phyloP scores from a whole-genome alignment of 1,140 invertebrate genomes.

The Heliconius hewitsoni region DNA sequence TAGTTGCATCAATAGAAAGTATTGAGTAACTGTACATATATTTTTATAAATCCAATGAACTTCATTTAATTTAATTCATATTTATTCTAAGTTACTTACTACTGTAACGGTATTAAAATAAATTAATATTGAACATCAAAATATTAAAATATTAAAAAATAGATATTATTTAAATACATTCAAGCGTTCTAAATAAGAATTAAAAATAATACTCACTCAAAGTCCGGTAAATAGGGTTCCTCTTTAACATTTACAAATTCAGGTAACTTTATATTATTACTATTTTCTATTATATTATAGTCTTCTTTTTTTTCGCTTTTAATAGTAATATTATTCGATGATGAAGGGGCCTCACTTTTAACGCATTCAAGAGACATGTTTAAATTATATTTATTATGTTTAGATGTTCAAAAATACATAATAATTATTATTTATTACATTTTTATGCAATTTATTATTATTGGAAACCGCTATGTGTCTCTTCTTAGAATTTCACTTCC shows the following conservation, averaged over 20 bases:
- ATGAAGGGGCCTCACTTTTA: constrained; percentile 12
- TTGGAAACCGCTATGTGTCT: constrained; percentile 24
- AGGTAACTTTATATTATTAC: constrained; percentile 11
- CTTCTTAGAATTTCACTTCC: constrained; percentile 20
- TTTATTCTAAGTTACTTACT: no score
- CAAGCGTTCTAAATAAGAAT: neutral
- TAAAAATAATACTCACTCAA: constrained; percentile 20
- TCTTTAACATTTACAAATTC: constrained; percentile 41
- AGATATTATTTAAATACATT: neutral
- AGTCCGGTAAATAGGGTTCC: constrained; percentile 22
- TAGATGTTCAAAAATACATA: neutral
- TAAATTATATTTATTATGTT: neutral
- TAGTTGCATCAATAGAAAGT: no score
- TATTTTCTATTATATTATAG: neutral
- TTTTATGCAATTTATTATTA: constrained; percentile 26
- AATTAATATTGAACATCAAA: neutral
- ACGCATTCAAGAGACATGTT: constrained; percentile 15
- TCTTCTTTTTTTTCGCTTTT: constrained; percentile 21
- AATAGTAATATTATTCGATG: constrained; percentile 20
- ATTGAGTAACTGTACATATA: no score
- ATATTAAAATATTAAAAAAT: neutral
- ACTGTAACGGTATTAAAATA: no score
- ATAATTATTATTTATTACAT: constrained; percentile 16
- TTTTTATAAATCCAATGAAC: no score
- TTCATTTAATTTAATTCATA: no score